Percentiles rank a stretch among this genome's conserved stretches.
These are phyloP conservation scores for Hyposoter didymator DNA, from an alignment of 2,888 invertebrate species.

Conservation along the genomic window DNA sequence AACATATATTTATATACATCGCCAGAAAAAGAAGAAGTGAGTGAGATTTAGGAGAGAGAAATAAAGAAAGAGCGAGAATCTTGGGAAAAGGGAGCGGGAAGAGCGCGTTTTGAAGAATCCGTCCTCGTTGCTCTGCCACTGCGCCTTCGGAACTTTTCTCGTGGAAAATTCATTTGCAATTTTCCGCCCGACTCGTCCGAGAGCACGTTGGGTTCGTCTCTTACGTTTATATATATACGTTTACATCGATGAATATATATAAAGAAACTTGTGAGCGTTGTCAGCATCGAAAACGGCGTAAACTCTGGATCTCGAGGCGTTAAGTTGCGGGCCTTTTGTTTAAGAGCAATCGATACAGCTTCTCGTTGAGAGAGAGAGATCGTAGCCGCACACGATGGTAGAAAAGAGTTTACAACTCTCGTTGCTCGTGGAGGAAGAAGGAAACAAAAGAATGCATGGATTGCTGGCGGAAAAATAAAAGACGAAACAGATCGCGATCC, in stretches of 20 bases:
- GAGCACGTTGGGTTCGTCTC: slow-evolving; percentile 61
- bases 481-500: background rate
- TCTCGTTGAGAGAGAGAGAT: slow-evolving; percentile 44
- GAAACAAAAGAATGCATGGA: slow-evolving; percentile 30
- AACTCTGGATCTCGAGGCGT: background rate
- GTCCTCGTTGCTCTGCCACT: slow-evolving; percentile 43
- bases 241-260: background rate
- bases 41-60: background rate
- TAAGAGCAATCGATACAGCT: background rate
- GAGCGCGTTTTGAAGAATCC: slow-evolving; percentile 31
- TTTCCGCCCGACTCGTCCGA: slow-evolving; percentile 67
- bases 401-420: slow-evolving; percentile 68
- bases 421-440: slow-evolving; percentile 52
- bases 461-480: slow-evolving; percentile 17
- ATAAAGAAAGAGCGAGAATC: slow-evolving; percentile 24
- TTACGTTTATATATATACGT: slow-evolving; percentile 29
- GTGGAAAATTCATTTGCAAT: slow-evolving; percentile 71
- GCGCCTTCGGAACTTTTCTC: slow-evolving; percentile 63
- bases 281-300: slow-evolving; percentile 1
- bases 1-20: background rate
- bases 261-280: background rate
- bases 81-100: slow-evolving; percentile 17
- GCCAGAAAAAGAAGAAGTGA: slow-evolving; percentile 10
- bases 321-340: slow-evolving; percentile 33
- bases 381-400: slow-evolving; percentile 51